These are phyloP conservation scores for Formica selysi DNA, from an alignment of 1,140 invertebrate genomes.

Conservation along the genomic window DNA sequence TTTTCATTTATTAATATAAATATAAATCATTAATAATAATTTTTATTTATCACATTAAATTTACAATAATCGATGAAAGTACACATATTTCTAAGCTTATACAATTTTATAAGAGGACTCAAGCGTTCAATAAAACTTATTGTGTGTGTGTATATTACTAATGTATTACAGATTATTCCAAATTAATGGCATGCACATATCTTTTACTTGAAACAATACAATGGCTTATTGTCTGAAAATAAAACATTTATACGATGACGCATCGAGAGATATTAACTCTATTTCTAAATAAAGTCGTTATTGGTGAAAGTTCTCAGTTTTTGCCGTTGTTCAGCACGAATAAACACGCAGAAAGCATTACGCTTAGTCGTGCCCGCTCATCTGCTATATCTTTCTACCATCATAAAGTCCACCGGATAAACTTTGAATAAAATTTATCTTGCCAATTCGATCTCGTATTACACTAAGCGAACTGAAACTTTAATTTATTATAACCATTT, in stretches of 20 bases:
- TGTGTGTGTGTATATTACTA: background rate
- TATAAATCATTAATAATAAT: too few relatives aligned
- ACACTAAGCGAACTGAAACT: conserved; percentile 4
- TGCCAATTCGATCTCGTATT: conserved; percentile 45
- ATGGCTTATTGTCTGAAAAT: background rate
- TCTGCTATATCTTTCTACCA: conserved; percentile 63
- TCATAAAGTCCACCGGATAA: conserved; percentile 51
- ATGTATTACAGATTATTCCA: conserved; percentile 8
- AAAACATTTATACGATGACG: background rate
- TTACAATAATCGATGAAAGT: background rate
- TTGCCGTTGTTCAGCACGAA: conserved; percentile 20
- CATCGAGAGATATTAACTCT: background rate
- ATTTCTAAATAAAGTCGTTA: conserved; percentile 53
- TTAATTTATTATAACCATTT: background rate
- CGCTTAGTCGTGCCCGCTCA: conserved; percentile 63
- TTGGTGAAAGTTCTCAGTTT: conserved; percentile 45
- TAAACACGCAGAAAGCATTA: conserved; percentile 68
- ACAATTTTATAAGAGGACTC: conserved; percentile 5
- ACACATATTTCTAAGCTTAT: background rate
- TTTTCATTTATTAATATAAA: background rate
- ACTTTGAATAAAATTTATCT: conserved; percentile 60
- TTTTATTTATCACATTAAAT: background rate
- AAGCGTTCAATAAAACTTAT: conserved; percentile 6
- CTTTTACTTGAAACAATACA: background rate
- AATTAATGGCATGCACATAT: background rate